A percentile compares a stretch with the other conserved stretches of the same genome.
Conservation (phyloP, 2,113 vertebrate species). For the Oophaga pumilio region DNA sequence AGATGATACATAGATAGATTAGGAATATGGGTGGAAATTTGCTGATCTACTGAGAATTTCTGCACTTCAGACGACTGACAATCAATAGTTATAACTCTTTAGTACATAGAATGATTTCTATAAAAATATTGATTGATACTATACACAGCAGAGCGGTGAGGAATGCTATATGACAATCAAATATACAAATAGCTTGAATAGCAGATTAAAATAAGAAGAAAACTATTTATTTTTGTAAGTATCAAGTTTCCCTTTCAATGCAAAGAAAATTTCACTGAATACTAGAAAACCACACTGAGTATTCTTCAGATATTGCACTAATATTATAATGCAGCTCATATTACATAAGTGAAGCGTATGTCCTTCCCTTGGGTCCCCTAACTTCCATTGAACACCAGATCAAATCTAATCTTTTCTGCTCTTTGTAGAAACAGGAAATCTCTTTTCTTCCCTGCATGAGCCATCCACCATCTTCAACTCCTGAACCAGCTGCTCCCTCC, state of each 20-base stretch:
- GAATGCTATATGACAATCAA: slow-evolving; percentile 1
- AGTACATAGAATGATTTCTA: slow-evolving; percentile 11
- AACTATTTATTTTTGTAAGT: background rate
- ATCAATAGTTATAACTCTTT: slow-evolving; percentile 36
- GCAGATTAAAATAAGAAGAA: slow-evolving; percentile 9
- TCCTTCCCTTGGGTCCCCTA: background rate
- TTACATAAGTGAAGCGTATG: background rate
- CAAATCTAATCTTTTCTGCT: background rate
- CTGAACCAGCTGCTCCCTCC: no score
- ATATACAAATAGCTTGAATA: background rate
- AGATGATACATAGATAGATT: background rate
- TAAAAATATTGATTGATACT: slow-evolving; percentile 32
- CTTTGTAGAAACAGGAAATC: no score
- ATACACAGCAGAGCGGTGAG: background rate
- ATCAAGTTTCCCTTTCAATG: background rate
- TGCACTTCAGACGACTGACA: background rate
- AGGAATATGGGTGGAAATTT: background rate
- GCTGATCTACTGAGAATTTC: background rate
- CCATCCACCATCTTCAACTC: no score
- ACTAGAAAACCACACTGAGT: background rate
- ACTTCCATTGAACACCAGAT: background rate
- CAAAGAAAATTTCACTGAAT: background rate
- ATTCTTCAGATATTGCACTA: background rate
- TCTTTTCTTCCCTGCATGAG: no score
- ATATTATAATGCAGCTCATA: no score